Conservation (phyloP, 2,113 vertebrate genomes). For the Montifringilla adamsi region DNA sequence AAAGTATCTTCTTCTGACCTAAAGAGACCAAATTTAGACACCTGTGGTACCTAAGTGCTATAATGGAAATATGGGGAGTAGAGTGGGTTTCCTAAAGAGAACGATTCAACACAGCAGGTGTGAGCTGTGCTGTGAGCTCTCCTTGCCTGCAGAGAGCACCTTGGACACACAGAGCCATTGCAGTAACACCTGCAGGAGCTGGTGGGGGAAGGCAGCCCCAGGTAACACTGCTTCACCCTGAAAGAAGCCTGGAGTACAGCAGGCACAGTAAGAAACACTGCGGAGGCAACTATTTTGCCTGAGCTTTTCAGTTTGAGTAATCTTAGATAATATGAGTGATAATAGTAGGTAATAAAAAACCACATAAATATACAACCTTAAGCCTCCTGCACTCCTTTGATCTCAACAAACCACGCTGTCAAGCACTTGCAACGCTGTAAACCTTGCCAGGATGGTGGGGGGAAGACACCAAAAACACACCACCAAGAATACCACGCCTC, state of each 20-base stretch:
- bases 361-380: neutral
- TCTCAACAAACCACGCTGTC: neutral
- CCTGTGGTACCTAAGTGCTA: neutral
- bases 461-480: neutral
- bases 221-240: neutral
- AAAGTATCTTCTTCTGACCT: neutral
- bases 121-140: neutral
- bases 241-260: neutral
- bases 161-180: neutral
- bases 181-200: neutral
- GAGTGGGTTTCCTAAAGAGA: fast-evolving
- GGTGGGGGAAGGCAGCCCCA: neutral
- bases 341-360: neutral
- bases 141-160: neutral
- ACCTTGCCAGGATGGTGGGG: neutral
- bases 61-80: neutral
- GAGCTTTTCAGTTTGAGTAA: neutral
- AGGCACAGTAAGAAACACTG: neutral
- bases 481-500: neutral
- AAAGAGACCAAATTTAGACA: neutral
- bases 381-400: neutral
- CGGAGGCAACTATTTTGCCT: fast-evolving
- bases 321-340: neutral
- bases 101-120: fast-evolving
- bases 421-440: neutral